A percentile compares a stretch with the other conserved stretches of the same genome.
Evolutionary conservation across 2,797 vertebrate species (phyloP).

Genomic region (Molossus molossus): DNA sequence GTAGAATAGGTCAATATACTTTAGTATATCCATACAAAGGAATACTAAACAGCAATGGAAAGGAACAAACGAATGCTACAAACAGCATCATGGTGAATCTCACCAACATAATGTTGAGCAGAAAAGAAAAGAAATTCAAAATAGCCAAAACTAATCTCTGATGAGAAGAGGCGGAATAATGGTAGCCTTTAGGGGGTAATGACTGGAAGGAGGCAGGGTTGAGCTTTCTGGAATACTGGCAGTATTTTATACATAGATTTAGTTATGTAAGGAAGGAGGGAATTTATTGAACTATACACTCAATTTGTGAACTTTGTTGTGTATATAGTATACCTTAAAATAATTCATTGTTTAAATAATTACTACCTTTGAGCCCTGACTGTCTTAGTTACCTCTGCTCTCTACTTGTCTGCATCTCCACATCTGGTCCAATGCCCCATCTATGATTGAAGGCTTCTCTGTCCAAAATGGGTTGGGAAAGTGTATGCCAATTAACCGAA

Average conservation of each 20-base stretch:
- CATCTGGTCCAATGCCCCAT: fast-evolving
- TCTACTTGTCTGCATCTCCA: neutral
- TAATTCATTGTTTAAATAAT: conserved; percentile 37
- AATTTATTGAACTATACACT: neutral
- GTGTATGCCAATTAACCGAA: neutral
- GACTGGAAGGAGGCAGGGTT: neutral
- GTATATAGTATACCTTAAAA: neutral
- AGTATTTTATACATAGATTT: neutral
- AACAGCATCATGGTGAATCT: neutral
- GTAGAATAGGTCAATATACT: neutral
- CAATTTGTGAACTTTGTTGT: neutral
- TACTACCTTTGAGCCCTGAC: neutral
- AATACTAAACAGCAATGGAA: neutral
- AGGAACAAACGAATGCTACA: neutral
- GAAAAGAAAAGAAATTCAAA: neutral
- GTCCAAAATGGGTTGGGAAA: neutral
- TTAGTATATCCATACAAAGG: neutral
- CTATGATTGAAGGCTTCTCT: neutral
- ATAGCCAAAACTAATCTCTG: neutral
- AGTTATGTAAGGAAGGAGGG: neutral
- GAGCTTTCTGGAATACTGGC: neutral
- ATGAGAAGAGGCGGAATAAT: neutral
- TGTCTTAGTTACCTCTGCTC: neutral
- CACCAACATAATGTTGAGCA: neutral
- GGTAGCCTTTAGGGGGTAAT: neutral